Conservation (phyloP, 2,888 invertebrate species). For the Latrodectus hesperus region DNA sequence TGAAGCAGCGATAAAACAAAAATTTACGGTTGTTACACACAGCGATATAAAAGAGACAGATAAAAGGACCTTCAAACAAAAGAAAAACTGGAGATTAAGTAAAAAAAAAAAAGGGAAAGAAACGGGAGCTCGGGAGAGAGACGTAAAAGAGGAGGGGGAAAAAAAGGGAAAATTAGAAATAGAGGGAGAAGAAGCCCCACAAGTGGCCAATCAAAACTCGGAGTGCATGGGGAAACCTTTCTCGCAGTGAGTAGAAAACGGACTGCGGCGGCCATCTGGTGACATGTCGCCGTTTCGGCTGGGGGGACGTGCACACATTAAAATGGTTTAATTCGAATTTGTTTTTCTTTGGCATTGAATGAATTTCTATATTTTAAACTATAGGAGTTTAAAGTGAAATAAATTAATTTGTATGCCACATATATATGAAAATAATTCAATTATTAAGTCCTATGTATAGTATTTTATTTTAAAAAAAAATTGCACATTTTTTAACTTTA, state of each 20-base stretch:
- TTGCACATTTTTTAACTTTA: no score
- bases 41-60: no score
- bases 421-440: no score
- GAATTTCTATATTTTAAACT: no score
- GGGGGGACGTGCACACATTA: conserved; percentile 25
- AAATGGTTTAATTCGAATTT: background rate
- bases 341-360: no score
- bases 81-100: background rate
- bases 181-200: conserved; percentile 65
- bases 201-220: conserved; percentile 69
- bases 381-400: no score
- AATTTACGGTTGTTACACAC: no score
- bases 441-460: no score
- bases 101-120: background rate
- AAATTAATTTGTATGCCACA: no score
- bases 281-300: conserved; percentile 63
- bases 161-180: conserved; percentile 55
- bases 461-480: no score
- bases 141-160: conserved; percentile 42
- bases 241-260: conserved; percentile 24
- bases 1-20: no score
- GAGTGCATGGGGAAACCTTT: conserved; percentile 51
- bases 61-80: background rate
- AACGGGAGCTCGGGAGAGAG: conserved; percentile 26
- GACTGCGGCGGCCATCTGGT: conserved; percentile 67